Percentiles rank a stretch among this genome's conserved stretches.
Evolutionary conservation across 2,113 vertebrate species (phyloP).

Genomic region (Chaetops frenatus): DNA sequence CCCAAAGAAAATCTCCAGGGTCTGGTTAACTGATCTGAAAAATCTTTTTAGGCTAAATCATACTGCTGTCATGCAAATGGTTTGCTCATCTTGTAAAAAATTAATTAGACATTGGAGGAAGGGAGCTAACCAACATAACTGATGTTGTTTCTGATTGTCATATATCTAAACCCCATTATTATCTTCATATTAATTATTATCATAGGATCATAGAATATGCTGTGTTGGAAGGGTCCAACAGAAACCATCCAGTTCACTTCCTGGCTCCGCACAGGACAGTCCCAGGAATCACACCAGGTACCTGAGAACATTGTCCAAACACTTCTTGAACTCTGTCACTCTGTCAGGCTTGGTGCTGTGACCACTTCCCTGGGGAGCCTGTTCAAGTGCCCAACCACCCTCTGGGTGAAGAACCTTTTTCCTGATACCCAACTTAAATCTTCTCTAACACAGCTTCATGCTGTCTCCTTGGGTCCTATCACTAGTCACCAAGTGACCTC

Average conservation of each 20-base stretch:
- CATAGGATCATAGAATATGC: neutral
- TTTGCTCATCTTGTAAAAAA: neutral
- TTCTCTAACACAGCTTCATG: neutral
- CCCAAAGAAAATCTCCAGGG: neutral
- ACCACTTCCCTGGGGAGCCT: too few species aligned
- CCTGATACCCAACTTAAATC: neutral
- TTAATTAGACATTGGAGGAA: neutral
- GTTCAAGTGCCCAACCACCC: neutral
- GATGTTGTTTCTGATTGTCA: neutral
- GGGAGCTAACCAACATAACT: neutral
- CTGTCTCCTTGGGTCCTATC: neutral
- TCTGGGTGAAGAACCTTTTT: neutral
- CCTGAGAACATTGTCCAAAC: neutral
- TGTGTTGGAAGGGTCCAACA: neutral
- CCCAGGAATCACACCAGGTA: neutral
- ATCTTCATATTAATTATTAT: neutral
- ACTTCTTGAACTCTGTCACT: neutral
- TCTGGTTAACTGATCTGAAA: neutral
- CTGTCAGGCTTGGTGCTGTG: neutral
- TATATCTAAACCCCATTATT: neutral
- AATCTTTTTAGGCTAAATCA: neutral
- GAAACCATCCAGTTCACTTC: neutral
- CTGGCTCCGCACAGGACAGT: neutral
- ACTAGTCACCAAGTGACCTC: too few species aligned
- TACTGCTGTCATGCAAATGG: neutral